A percentile compares a stretch with the other conserved stretches of the same genome.
Conservation (phyloP, 2,113 vertebrate genomes). For the Mustela lutreola region DNA sequence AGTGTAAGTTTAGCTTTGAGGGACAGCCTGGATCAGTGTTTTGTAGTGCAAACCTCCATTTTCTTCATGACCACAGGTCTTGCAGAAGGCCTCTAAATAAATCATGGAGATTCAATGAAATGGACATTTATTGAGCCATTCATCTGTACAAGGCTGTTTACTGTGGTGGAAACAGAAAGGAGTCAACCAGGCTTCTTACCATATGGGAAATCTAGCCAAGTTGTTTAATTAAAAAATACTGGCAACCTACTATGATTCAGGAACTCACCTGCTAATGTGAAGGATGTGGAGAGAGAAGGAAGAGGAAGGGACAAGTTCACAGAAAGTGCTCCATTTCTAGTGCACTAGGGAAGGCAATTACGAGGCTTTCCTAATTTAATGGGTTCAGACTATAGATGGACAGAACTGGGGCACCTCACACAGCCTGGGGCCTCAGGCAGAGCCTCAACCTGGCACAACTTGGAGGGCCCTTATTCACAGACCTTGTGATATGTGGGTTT, state of each 20-base stretch:
- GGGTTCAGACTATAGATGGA: not conserved
- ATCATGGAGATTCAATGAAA: not conserved
- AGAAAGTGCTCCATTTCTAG: not conserved
- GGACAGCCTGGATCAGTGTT: not conserved
- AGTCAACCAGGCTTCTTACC: not conserved
- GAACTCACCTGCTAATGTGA: not conserved
- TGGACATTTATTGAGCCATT: not conserved
- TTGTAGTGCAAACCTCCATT: not conserved
- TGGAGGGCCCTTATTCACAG: not conserved
- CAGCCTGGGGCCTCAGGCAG: not conserved
- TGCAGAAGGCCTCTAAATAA: not conserved
- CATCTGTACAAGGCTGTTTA: not conserved
- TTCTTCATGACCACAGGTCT: not conserved
- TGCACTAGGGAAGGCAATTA: not conserved
- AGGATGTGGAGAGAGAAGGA: not conserved
- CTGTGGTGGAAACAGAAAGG: not conserved
- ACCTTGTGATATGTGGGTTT: not conserved
- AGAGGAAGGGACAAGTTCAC: not conserved
- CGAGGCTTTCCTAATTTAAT: not conserved
- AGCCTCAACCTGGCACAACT: not conserved
- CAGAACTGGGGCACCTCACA: not conserved
- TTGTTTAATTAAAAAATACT: not conserved
- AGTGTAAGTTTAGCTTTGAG: not conserved
- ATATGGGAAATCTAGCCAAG: not conserved
- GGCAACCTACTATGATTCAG: not conserved